Evolutionary conservation across 2,888 invertebrate genomes (phyloP), one percentile per base, ranked within the genome.

Genomic region (Oligia strigilis): DNA sequence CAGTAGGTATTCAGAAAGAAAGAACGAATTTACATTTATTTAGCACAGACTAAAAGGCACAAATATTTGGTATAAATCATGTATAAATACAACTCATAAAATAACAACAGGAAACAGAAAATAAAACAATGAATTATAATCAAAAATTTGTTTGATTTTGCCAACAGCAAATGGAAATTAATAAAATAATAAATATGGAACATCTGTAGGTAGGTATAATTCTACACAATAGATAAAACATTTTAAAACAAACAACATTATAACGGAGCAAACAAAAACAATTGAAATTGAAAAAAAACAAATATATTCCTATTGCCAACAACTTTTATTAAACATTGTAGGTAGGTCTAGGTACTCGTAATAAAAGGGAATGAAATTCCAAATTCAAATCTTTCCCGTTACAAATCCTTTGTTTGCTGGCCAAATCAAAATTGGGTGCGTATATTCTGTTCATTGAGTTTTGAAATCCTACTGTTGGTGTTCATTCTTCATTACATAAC

Each of bases 361-460:
- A 81, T 74, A 76, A 81, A 83, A 77, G 29, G 29, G 52, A 64
- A 83, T 75, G 72, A 74, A 80, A 74, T 8, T 43, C 36, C 52
- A 70, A 87, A 84, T 81, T 76, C 78, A 85, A 87, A 80, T 87
- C 49, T 62, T 71, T 82, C 52, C 36, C n/a, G 36, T 74, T 72
- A 14, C 60, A 64, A 77, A 75, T 52, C 77, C 79, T 76, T 81
- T 87, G 71, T 79, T 40, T 66, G 62, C 13, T 73, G 58, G 70
- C 69, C 58, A 71, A 80, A 81, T 87, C 80, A 55, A 87, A 84
- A 73, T 77, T 65, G 72, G 66, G n/a, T 29, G 60, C 40, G 58
- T 72, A 70, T 60, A 62, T 1, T 82, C 5, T 43, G 36, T 75
- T 14, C 40, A 60, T 55, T 80, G 65, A 58, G 29, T 49, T 75